These are phyloP conservation scores for Hirudinaria manillensis DNA, from an alignment of 2,888 invertebrate genomes.

Conservation along the genomic window DNA sequence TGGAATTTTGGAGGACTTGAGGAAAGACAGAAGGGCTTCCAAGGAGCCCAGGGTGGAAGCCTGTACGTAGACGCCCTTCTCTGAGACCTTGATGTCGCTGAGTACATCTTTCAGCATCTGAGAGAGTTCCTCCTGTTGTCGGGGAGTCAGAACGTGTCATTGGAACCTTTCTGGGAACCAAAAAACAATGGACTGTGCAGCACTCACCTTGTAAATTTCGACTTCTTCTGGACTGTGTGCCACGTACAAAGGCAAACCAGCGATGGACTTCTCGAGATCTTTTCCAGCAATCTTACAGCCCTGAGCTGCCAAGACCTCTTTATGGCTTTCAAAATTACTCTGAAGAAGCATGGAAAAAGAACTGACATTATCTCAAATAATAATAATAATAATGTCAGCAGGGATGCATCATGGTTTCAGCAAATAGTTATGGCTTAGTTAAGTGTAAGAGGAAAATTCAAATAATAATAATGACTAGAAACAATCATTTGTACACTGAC, in stretches of 20 bases:
- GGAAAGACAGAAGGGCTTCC: conserved; percentile 70
- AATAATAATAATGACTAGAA: no score
- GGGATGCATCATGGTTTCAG: background rate
- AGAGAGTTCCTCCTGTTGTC: conserved; percentile 71
- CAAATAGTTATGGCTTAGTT: no score
- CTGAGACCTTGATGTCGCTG: conserved; percentile 71
- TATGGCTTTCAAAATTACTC: conserved; percentile 77
- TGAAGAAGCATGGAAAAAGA: conserved; percentile 40
- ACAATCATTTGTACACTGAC: conserved; percentile 41
- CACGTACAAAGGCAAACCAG: conserved; percentile 82
- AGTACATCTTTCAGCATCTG: conserved; percentile 80
- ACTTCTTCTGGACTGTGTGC: conserved; percentile 90
- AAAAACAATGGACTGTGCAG: no score
- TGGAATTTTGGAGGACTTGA: conserved; percentile 51
- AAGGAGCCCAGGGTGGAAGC: conserved; percentile 97
- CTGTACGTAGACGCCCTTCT: conserved; percentile 91
- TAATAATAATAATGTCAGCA: conserved; percentile 13
- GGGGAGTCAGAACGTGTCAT: no score
- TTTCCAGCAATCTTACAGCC: conserved; percentile 98
- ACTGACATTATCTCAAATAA: no score
- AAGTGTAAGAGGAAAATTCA: no score
- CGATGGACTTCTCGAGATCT: conserved; percentile 93
- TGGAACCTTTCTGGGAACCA: no score
- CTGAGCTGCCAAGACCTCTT: conserved; percentile 89
- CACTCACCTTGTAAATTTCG: conserved; percentile 59